These are phyloP conservation scores for Paragorgia papillata DNA, from an alignment of 92 coral and sea anemone species.

Conservation along the genomic window DNA sequence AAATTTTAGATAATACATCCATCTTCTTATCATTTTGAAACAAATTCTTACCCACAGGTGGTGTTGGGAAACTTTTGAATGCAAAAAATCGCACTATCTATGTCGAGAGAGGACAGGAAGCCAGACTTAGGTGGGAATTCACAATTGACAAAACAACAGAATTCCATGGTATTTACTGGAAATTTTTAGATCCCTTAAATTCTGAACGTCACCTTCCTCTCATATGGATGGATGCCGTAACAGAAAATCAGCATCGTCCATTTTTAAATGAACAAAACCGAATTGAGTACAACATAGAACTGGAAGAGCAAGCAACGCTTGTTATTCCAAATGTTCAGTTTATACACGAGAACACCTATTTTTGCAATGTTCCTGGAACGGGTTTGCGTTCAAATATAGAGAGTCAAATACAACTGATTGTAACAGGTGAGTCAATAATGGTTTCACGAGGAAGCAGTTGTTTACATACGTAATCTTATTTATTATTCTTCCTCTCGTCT, in stretches of 20 bases:
- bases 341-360: conserved; percentile 10
- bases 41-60: no score
- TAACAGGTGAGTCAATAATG: background rate
- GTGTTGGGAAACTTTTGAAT: background rate
- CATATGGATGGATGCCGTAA: background rate
- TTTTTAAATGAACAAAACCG: background rate
- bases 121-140: background rate
- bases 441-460: no score
- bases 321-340: conserved; percentile 13
- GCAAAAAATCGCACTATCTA: background rate
- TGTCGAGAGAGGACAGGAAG: conserved; percentile 1
- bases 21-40: no score
- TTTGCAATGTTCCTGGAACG: conserved; percentile 4
- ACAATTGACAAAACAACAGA: background rate
- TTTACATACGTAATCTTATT: no score
- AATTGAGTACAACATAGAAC: background rate
- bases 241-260: background rate
- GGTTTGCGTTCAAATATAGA: background rate
- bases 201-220: background rate
- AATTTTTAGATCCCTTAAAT: background rate
- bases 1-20: no score
- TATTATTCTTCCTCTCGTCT: no score
- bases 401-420: conserved; percentile 4
- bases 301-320: conserved; percentile 7
- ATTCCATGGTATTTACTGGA: conserved; percentile 7